Evolutionary conservation across 1,140 invertebrate genomes (phyloP).

Genomic region (Formica exsecta): DNA sequence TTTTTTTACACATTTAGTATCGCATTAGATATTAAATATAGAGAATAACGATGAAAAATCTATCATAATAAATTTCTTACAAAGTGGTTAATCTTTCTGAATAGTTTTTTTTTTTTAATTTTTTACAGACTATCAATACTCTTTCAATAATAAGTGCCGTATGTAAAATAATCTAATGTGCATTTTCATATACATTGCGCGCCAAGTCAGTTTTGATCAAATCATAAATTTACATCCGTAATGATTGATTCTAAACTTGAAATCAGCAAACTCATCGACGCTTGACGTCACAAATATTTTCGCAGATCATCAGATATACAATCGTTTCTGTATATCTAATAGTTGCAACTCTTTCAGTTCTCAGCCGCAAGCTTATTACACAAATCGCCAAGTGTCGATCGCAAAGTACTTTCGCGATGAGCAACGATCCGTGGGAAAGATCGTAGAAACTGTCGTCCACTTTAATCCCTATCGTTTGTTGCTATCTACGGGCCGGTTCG

Average conservation of each 20-base stretch:
- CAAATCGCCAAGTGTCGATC: conserved; percentile 22
- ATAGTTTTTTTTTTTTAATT: background rate
- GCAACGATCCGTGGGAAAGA: conserved; percentile 57
- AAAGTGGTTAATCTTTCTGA: background rate
- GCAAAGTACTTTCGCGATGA: conserved; percentile 13
- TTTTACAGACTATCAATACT: background rate
- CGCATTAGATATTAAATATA: background rate
- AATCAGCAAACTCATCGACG: background rate
- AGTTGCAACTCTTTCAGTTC: background rate
- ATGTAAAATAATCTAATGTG: background rate
- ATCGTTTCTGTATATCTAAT: background rate
- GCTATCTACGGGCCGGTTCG: conserved; percentile 26
- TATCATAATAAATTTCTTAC: background rate
- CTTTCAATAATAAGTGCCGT: background rate
- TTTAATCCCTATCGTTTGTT: conserved; percentile 57
- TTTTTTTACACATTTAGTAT: background rate
- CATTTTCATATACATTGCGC: no score
- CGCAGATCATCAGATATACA: background rate
- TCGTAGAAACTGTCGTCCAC: conserved; percentile 38
- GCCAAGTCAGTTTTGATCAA: background rate
- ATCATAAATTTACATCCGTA: conserved; percentile 18
- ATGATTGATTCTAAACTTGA: background rate
- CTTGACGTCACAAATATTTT: background rate
- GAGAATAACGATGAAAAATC: background rate
- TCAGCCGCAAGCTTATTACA: background rate